Evolutionary conservation across 2,888 invertebrate genomes (phyloP), one percentile per base, ranked within the genome.

Genomic region (Nudaria mundana): DNA sequence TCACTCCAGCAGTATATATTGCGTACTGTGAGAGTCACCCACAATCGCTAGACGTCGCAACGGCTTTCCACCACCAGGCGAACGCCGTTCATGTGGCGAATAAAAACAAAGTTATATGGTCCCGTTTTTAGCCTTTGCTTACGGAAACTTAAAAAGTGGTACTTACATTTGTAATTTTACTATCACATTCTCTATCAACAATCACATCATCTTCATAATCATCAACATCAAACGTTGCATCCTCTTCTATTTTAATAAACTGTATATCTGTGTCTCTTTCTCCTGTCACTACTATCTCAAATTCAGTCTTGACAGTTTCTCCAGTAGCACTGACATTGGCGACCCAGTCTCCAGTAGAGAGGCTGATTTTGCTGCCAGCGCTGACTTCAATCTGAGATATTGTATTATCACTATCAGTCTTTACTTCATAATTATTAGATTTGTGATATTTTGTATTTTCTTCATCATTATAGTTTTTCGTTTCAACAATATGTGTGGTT

Each of bases 211-310:
- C 32, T 11, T 37, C 48, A 30, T 34, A 50, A 14, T 30, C 43
- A 0, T 44, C 48, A 5, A 3, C 30, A 12, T 5, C 33, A 10
- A 26, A 48, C 0, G 25, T n/a, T 13, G 18, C 16, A 33, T 25
- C 25, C 2, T 57, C 55, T 39, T 76, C 76, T 0, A 72, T 48
- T 30, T 76, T 76, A 0, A 76, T 50, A 20, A 72, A 68, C 0
- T 63, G 14, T 1, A 66, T 25, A 6, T 36, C 58, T 15, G 13
- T 24, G 0, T 32, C 24, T 5, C 4, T n/a, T 7, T 11, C 6
- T 6, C 7, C 11, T 8, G 5, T 4, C 3, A 36, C 6, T 5
- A 6, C 6, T 22, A 11, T 10, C 10, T 10, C 2, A 30, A 7
- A 22, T 23, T 30, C 29, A n/a, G n/a, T n/a, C n/a, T n/a, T n/a